Base-by-base conservation (phyloP, 2,888 invertebrate genomes). In the Anthrax anthrax region DNA sequence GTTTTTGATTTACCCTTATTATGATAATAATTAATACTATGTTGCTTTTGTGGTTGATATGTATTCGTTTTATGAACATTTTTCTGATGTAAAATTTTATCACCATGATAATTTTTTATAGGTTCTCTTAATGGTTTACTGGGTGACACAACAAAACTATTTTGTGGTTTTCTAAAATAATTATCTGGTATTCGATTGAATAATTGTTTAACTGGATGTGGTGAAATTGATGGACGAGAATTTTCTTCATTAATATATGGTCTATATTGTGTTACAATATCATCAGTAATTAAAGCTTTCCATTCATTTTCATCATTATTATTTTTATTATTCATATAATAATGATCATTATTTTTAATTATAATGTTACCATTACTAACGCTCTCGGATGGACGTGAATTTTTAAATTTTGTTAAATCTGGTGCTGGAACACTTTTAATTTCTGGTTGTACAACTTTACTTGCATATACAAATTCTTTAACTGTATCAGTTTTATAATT, bases 221-320 rank as follows among this genome's bases (percentile, higher is more conserved):
- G 2, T 9, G 54, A 40, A 58, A 55, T 32, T 59, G 56, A 1
- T 48, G 43, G 3, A 47, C 34, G 2, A 57, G 56, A 13, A n/a
- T 42, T 37, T 14, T 60, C 56, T 10, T 44, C 48, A 18, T 36
- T 17, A n/a, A 13, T 10, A 37, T 45, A 8, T n/a, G 16, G 13
- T 18, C 36, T 32, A 23, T 4, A 42, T 13, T 43, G 46, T 17
- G 9, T 8, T 14, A 12, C 18, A 10, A 6, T 36, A 18, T 37
- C 37, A 17, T 45, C 48, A 36, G 39, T 39, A 12, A 59, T 58
- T 18, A 65, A 52, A 0, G 63, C 62, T 45, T 62, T 63, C 63
- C 64, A 65, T 18, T 65, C 63, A 37, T 55, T 60, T 40, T 64
- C 59, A 18, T 61, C 57, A 10, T 56, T 53, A 12, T 32, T 12